Evolutionary conservation across 2,797 vertebrate genomes (phyloP).

Genomic region (Hoplostethus mediterraneus): DNA sequence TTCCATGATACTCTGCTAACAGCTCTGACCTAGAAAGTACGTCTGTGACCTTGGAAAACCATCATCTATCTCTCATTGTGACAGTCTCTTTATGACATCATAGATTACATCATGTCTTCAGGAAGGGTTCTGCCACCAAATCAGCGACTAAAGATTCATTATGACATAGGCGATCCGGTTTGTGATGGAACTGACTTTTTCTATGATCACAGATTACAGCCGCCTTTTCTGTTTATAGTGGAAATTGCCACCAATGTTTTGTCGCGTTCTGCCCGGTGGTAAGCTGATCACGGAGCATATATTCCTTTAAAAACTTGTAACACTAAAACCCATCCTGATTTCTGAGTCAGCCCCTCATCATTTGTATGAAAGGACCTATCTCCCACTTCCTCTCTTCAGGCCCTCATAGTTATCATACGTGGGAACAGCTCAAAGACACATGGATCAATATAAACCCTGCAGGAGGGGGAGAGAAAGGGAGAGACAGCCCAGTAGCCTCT

Average conservation of each 20-base stretch:
- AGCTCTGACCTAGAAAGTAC: neutral
- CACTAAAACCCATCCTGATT: neutral
- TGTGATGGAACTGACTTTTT: too few species aligned
- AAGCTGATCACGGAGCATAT: too few species aligned
- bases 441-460: conserved; percentile 37
- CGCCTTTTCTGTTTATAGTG: too few species aligned
- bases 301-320: too few species aligned
- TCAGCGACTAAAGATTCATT: too few species aligned
- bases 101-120: too few species aligned
- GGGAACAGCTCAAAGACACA: conserved; percentile 6
- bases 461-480: conserved; percentile 9
- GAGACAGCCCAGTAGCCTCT: conserved; percentile 6
- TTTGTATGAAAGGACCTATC: neutral
- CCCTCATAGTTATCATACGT: conserved; percentile 19
- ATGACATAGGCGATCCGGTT: too few species aligned
- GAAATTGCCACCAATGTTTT: too few species aligned
- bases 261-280: too few species aligned
- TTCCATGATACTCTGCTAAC: too few species aligned
- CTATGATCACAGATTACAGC: too few species aligned
- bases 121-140: too few species aligned
- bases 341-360: neutral
- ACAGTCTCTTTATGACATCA: neutral
- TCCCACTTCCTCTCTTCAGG: neutral
- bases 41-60: neutral
- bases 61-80: neutral